phyloP scores from a whole-genome alignment of 2,888 invertebrate species.

The Halictus quadricinctus region DNA sequence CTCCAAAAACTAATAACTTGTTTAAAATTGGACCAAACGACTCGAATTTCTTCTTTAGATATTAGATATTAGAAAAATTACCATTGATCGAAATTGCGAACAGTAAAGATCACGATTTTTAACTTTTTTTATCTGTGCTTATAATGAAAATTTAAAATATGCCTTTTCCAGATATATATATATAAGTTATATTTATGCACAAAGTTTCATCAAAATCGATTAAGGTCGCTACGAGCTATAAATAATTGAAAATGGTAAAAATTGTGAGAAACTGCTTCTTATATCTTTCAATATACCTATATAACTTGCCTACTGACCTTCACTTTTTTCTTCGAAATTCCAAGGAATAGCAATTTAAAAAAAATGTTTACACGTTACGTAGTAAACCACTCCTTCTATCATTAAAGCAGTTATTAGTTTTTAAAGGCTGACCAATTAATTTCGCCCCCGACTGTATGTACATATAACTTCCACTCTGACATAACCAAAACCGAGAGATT shows the following conservation, averaged over 20 bases:
- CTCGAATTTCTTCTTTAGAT: not conserved
- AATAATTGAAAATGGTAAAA: constrained; percentile 1
- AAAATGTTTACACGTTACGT: not conserved
- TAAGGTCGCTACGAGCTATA: not conserved
- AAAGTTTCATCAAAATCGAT: not conserved
- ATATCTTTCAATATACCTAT: not conserved
- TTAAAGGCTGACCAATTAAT: not conserved
- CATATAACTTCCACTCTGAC: not conserved
- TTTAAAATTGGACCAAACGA: not conserved
- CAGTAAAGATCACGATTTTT: not conserved
- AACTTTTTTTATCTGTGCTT: too few relatives aligned
- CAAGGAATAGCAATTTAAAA: not conserved
- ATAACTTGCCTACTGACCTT: not conserved
- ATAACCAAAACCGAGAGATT: not conserved
- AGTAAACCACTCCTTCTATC: not conserved
- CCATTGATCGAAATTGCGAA: not conserved
- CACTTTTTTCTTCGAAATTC: not conserved
- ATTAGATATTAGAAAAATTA: not conserved
- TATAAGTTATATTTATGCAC: not conserved
- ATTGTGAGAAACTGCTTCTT: not conserved
- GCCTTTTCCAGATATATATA: not conserved
- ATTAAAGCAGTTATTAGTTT: not conserved
- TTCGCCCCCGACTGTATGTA: not conserved
- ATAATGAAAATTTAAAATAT: not conserved
- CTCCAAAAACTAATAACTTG: not conserved